Evolutionary conservation across 2,797 vertebrate genomes (phyloP).

Genomic region (Poecilia wingei): DNA sequence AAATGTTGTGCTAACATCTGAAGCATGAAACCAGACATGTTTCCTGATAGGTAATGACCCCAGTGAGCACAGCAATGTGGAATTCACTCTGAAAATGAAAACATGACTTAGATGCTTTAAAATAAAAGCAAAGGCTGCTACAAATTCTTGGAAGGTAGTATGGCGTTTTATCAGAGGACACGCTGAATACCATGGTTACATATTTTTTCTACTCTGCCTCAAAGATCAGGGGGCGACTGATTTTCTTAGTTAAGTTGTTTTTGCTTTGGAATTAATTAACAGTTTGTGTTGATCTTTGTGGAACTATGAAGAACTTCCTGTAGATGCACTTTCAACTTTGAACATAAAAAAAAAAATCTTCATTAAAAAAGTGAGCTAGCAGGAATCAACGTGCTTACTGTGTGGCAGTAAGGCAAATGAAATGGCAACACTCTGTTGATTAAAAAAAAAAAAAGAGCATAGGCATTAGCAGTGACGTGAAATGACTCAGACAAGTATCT

Average conservation of each 20-base stretch:
- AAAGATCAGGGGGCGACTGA: background rate
- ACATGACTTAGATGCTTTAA: background rate
- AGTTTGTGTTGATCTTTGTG: background rate
- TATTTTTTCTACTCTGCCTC: background rate
- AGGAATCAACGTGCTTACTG: background rate
- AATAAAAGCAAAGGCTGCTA: background rate
- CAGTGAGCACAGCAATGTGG: background rate
- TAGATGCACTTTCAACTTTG: background rate
- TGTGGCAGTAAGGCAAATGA: background rate
- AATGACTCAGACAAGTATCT: constrained; percentile 1
- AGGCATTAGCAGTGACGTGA: background rate
- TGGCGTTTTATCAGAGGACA: background rate
- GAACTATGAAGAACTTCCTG: background rate
- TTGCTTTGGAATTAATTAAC: background rate
- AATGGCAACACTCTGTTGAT: background rate
- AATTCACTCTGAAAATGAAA: background rate
- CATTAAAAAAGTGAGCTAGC: background rate
- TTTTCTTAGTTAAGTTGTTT: background rate
- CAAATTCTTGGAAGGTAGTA: background rate
- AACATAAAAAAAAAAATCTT: background rate
- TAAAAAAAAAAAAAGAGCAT: background rate
- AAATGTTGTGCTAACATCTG: too few species aligned
- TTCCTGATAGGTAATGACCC: background rate
- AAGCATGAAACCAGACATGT: background rate
- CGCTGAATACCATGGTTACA: background rate